phyloP scores from a whole-genome alignment of 2,888 invertebrate species.

The Phasia obesa region DNA sequence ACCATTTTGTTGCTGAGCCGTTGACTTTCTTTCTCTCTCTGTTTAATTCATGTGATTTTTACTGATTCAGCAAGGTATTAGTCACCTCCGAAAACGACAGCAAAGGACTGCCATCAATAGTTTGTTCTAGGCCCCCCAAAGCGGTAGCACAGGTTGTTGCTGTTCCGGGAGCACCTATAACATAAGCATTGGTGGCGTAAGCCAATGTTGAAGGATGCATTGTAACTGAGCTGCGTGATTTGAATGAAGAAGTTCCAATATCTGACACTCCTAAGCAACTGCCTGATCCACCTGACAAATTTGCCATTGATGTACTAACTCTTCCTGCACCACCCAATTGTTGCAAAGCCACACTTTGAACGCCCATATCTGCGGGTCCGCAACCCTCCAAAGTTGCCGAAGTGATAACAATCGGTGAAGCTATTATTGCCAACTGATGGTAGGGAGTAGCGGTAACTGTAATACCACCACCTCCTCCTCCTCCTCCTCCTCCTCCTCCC shows the following conservation, averaged over 20 bases:
- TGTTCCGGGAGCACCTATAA: conserved; percentile 78
- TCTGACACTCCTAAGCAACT: conserved; percentile 5
- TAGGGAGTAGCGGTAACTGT: conserved; percentile 46
- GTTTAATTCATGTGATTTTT: conserved; percentile 69
- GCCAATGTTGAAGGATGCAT: conserved; percentile 80
- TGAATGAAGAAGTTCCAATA: conserved; percentile 41
- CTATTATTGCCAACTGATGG: conserved; percentile 78
- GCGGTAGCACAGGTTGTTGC: conserved; percentile 62
- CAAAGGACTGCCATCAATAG: conserved; percentile 87
- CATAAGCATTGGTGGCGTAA: conserved; percentile 83
- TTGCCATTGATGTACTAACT: conserved; percentile 19
- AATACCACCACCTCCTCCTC: conserved; percentile 11
- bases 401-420: conserved; percentile 75
- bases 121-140: conserved; percentile 75
- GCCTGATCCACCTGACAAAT: conserved; percentile 6
- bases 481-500: neutral
- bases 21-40: neutral
- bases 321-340: conserved; percentile 50
- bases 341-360: conserved; percentile 59
- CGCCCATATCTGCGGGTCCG: conserved; percentile 32
- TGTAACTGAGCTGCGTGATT: conserved; percentile 41
- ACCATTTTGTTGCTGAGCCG: too few relatives aligned
- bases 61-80: conserved; percentile 88
- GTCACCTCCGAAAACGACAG: conserved; percentile 91
- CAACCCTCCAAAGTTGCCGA: conserved; percentile 74